Conservation (phyloP, 2,113 vertebrate species). For the Dromiciops gliroides region DNA sequence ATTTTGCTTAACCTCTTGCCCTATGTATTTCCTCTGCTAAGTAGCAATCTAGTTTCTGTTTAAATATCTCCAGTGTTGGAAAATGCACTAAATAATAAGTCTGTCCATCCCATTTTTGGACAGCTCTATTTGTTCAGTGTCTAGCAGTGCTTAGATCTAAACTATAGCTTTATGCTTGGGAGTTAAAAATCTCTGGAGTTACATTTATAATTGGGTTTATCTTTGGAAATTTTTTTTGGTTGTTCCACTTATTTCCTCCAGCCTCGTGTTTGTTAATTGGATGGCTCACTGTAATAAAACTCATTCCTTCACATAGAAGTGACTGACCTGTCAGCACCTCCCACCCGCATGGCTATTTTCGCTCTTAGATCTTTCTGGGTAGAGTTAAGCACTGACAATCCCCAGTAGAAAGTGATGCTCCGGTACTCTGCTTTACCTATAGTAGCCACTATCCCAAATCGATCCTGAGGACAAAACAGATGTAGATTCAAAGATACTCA, state of each 20-base stretch:
- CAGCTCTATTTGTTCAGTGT: neutral
- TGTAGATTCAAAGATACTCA: neutral
- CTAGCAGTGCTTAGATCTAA: neutral
- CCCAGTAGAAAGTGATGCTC: neutral
- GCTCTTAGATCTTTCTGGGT: neutral
- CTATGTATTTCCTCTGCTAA: neutral
- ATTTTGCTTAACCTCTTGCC: neutral
- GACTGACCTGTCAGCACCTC: neutral
- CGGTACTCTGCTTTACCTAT: neutral
- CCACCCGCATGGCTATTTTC: neutral
- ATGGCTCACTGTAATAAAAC: neutral
- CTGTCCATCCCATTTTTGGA: neutral
- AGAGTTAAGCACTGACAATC: neutral
- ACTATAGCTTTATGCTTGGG: neutral
- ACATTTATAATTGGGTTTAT: neutral
- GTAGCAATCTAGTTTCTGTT: neutral
- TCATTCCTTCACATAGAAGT: neutral
- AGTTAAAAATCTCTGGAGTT: neutral
- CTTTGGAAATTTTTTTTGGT: neutral
- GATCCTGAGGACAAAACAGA: neutral
- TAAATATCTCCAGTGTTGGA: neutral
- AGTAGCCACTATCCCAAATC: neutral
- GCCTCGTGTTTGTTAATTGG: neutral
- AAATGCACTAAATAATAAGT: neutral
- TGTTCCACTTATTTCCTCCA: neutral